These are phyloP conservation scores for Hemibagrus wyckioides DNA, from an alignment of 2,113 vertebrate genomes.

Conservation along the genomic window DNA sequence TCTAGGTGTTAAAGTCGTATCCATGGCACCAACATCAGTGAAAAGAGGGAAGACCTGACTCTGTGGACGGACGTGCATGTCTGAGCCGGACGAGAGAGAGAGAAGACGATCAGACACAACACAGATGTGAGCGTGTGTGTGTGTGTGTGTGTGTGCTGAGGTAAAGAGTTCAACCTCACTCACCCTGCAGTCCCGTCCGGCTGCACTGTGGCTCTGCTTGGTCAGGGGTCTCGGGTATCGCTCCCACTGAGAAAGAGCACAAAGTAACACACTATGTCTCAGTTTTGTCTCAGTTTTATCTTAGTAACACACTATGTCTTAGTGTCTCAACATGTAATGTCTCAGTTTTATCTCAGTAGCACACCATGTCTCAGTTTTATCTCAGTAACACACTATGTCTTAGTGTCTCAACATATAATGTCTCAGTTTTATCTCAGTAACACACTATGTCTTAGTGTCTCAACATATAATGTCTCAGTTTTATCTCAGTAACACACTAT, in stretches of 20 bases:
- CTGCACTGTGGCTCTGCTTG: constrained; percentile 75
- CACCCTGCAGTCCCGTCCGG: constrained; percentile 61
- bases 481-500: too few relatives aligned
- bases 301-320: neutral
- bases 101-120: neutral
- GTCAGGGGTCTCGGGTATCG: constrained; percentile 78
- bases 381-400: too few relatives aligned
- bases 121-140: neutral
- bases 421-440: too few relatives aligned
- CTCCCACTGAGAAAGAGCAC: constrained; percentile 75
- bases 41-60: constrained; percentile 77
- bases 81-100: constrained; percentile 8
- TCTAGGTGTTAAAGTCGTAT: constrained; percentile 67
- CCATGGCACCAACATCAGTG: constrained; percentile 78
- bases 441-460: neutral
- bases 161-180: neutral
- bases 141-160: neutral
- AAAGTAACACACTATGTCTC: neutral
- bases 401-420: too few relatives aligned
- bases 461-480: too few relatives aligned
- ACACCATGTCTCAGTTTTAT: too few relatives aligned
- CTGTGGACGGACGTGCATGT: constrained; percentile 42
- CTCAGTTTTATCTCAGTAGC: too few relatives aligned
- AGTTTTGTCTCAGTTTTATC: too few relatives aligned
- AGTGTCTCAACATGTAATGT: too few relatives aligned